phyloP scores from a whole-genome alignment of 2,113 vertebrate genomes.

The Brachyistius frenatus region DNA sequence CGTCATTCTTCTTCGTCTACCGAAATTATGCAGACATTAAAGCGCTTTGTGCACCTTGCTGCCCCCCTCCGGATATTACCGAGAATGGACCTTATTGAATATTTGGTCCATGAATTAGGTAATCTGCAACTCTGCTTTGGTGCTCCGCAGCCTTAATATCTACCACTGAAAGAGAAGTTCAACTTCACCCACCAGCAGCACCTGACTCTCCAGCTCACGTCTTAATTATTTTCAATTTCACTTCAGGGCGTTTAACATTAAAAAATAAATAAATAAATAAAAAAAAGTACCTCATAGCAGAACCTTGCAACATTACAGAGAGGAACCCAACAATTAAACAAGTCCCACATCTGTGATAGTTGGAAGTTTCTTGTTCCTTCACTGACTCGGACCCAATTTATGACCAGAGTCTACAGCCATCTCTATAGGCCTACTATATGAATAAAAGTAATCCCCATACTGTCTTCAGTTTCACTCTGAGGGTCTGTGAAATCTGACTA shows the following conservation, averaged over 20 bases:
- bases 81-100: not conserved
- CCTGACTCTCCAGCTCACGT: not conserved
- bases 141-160: not conserved
- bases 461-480: not conserved
- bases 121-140: too few relatives aligned
- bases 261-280: too few relatives aligned
- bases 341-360: too few relatives aligned
- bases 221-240: too few relatives aligned
- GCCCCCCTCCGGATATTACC: slow-evolving; percentile 54
- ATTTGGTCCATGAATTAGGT: too few relatives aligned
- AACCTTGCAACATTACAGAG: too few relatives aligned
- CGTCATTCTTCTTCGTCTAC: slow-evolving; percentile 46
- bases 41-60: not conserved
- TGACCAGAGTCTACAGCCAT: not conserved
- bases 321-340: too few relatives aligned
- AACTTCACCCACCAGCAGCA: not conserved
- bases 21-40: not conserved
- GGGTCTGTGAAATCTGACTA: not conserved
- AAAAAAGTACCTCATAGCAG: too few relatives aligned
- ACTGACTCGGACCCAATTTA: too few relatives aligned
- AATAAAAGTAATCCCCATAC: not conserved
- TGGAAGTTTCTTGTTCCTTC: not conserved
- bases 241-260: too few relatives aligned
- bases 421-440: not conserved
- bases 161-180: too few relatives aligned